Evolutionary conservation across 2,113 vertebrate genomes (phyloP).

Genomic region (Callopanchax toddi): DNA sequence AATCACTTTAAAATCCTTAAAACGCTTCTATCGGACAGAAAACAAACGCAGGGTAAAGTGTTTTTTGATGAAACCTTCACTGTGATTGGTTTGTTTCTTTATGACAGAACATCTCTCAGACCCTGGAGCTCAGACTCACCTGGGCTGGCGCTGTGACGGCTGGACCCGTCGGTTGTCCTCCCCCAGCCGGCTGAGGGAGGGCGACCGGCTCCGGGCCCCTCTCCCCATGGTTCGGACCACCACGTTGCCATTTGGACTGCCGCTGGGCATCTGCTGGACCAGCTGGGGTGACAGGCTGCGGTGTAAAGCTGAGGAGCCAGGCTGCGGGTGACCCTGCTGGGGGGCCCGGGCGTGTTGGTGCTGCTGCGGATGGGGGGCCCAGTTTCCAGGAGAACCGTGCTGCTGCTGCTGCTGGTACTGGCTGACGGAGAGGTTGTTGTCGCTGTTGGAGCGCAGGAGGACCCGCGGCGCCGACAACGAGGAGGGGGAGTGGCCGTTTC

Average conservation of each 20-base stretch:
- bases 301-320: conserved; percentile 82
- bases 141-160: conserved; percentile 85
- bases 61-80: no score
- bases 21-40: no score
- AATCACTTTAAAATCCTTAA: no score
- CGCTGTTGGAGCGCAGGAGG: conserved; percentile 94
- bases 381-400: conserved; percentile 50
- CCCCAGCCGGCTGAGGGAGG: conserved; percentile 90
- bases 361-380: conserved; percentile 55
- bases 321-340: conserved; percentile 81
- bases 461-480: conserved; percentile 88
- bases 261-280: conserved; percentile 87
- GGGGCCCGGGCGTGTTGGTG: conserved; percentile 58
- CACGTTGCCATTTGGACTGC: conserved; percentile 88
- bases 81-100: no score
- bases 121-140: conserved; percentile 79
- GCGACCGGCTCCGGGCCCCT: conserved; percentile 86
- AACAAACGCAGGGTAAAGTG: no score
- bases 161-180: conserved; percentile 84
- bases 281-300: conserved; percentile 95
- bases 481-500: conserved; percentile 79
- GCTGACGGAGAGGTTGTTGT: conserved; percentile 86
- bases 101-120: no score
- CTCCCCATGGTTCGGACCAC: conserved; percentile 84
- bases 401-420: conserved; percentile 68